A percentile compares a stretch with the other conserved stretches of the same genome.
Conservation (phyloP, 1,140 invertebrate genomes). For the Bacillus rossius region DNA sequence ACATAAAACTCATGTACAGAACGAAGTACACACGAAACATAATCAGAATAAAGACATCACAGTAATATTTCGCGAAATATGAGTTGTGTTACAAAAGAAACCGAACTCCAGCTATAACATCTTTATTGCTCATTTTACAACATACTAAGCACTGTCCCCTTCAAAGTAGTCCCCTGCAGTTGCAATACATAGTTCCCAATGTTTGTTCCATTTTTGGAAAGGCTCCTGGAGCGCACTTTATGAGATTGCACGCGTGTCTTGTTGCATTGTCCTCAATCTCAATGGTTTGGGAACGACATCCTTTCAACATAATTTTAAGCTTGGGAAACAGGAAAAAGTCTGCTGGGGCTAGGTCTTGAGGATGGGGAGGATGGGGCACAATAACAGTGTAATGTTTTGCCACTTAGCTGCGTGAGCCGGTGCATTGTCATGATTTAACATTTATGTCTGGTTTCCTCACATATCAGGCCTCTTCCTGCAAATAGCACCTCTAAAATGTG, state of each 20-base stretch:
- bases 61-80: no score
- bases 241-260: not conserved
- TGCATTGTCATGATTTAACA: slow-evolving; percentile 19
- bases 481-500: not conserved
- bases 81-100: not conserved
- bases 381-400: slow-evolving; percentile 4
- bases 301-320: slow-evolving; percentile 14
- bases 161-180: not conserved
- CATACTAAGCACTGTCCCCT: not conserved
- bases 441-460: slow-evolving; percentile 2
- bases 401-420: slow-evolving; percentile 16
- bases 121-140: slow-evolving; percentile 3
- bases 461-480: not conserved
- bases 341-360: slow-evolving; percentile 11
- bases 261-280: not conserved
- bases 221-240: not conserved
- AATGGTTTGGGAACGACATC: slow-evolving; percentile 2
- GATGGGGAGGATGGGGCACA: slow-evolving; percentile 10
- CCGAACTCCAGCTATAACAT: not conserved
- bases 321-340: slow-evolving; percentile 23
- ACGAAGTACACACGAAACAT: no score
- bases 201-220: not conserved
- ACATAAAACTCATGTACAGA: no score
- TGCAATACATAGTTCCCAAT: not conserved
- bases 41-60: no score